Percentiles rank a stretch among this genome's conserved stretches.
Conservation (phyloP, 2,888 invertebrate genomes). For the Nematopogon swammerdamellus region DNA sequence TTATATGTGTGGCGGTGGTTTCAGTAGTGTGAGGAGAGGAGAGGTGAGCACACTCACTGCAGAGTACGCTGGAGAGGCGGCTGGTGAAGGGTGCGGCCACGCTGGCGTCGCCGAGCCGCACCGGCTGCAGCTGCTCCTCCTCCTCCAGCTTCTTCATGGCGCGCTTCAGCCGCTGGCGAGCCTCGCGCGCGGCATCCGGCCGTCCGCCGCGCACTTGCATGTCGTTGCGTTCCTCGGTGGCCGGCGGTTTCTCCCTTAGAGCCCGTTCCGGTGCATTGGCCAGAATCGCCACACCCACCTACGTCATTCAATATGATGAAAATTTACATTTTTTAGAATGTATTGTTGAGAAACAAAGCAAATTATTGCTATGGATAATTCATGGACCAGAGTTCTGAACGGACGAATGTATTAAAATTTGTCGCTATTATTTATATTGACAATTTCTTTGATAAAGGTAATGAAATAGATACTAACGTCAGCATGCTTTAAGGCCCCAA, state of each 20-base stretch:
- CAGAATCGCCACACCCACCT: slow-evolving; percentile 85
- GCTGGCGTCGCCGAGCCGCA: slow-evolving; percentile 96
- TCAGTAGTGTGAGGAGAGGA: no score
- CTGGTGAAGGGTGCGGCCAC: slow-evolving; percentile 99
- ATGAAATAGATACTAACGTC: no score
- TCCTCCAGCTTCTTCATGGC: slow-evolving; percentile 85
- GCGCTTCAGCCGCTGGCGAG: slow-evolving; percentile 65
- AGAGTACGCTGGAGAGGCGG: slow-evolving; percentile 91
- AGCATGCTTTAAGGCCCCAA: slow-evolving; percentile 97
- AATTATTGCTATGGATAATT: no score
- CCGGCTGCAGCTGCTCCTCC: slow-evolving; percentile 81
- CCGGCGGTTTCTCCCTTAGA: slow-evolving; percentile 13
- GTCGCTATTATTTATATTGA: no score
- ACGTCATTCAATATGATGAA: no score
- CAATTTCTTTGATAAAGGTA: no score
- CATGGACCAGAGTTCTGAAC: no score
- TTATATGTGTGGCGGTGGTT: no score
- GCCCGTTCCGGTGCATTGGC: slow-evolving; percentile 71
- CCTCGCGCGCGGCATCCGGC: slow-evolving; percentile 46
- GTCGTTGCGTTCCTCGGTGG: slow-evolving; percentile 49
- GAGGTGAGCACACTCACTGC: slow-evolving; percentile 77
- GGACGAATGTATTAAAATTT: no score
- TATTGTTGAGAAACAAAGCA: no score
- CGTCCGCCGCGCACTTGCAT: slow-evolving; percentile 66
- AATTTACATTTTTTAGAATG: no score